Evolutionary conservation across 37 sponge, comb jelly and placozoan species (phyloP).

Genomic region (Halisarca cf. caerulea): DNA sequence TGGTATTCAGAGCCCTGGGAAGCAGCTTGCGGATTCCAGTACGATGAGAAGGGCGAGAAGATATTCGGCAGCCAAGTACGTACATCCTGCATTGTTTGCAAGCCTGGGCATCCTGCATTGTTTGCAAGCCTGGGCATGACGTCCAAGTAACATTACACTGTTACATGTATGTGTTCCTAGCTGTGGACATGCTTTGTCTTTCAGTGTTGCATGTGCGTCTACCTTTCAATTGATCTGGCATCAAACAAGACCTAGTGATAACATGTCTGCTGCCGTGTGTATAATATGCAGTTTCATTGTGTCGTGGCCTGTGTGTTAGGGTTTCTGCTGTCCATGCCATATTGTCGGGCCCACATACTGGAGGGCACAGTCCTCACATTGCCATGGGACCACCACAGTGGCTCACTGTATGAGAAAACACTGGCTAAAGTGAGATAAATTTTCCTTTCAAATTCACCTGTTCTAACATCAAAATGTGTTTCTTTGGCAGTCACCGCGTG

Average conservation of each 20-base stretch:
- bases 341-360: neutral
- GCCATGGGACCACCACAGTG: neutral
- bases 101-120: too few relatives aligned
- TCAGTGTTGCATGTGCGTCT: too few relatives aligned
- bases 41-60: conserved; percentile 35
- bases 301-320: conserved; percentile 26
- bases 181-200: too few relatives aligned
- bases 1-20: conserved; percentile 51
- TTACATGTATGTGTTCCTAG: neutral
- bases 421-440: conserved; percentile 43
- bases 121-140: neutral
- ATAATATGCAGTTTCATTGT: neutral
- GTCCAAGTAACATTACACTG: neutral
- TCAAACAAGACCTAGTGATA: too few relatives aligned
- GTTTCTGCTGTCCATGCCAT: conserved; percentile 66
- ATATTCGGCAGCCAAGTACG: conserved; percentile 86
- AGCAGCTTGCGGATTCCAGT: conserved; percentile 51
- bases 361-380: conserved; percentile 19
- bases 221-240: too few relatives aligned
- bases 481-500: conserved; percentile 47
- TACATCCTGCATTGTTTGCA: neutral
- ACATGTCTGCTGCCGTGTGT: too few relatives aligned
- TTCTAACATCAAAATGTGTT: neutral
- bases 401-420: conserved; percentile 71
- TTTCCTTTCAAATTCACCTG: neutral